Evolutionary conservation across 2,113 vertebrate species (phyloP), one percentile per base, ranked within the genome.

Genomic region (Murina feae): DNA sequence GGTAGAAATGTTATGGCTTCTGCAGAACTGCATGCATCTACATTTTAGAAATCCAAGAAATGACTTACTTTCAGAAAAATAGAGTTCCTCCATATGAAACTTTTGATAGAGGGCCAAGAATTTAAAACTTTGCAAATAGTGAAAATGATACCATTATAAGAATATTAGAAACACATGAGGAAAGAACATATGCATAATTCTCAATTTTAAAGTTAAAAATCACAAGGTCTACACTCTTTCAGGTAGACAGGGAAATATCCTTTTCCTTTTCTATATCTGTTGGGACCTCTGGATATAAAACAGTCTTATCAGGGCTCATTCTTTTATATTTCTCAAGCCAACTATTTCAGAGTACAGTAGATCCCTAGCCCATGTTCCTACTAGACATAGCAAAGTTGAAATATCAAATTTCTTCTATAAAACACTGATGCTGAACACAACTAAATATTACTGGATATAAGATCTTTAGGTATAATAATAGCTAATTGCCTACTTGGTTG

Each of bases 41-140:
- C 7, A 47, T 72, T 90, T 88, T 51, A 35, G 16, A 89, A 66
- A 88, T 42, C 6, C 12, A 72, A 83, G 39, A 6, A 69, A 75
- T 83, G 83, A 28, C 74, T 96, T 71, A 80, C 21, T 90, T 83
- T 71, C 68, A 92, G 35, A 82, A 83, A 93, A 86, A 11, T 14
- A 0, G 35, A 89, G 8, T 8, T 83, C 28, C 7, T 83, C 32
- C 72, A 69, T 58, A n/a, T 79, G 32, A 58, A 86, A 75, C 68
- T 83, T 82, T 60, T 79, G 35, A 49, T 69, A 17, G 53, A 39
- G 10, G 11, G 30, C 13, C 13, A 95, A 74, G 21, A 81, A 89
- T 78, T 88, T 81, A 72, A 90, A 96, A 82, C 47, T 85, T 86
- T 79, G 42, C 30, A 81, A 93, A 78, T 18, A 72, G 63, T 21